A percentile compares a stretch with the other conserved stretches of the same genome.
These are phyloP conservation scores for Norana najaformis DNA, from an alignment of 2,888 invertebrate genomes.

Conservation along the genomic window DNA sequence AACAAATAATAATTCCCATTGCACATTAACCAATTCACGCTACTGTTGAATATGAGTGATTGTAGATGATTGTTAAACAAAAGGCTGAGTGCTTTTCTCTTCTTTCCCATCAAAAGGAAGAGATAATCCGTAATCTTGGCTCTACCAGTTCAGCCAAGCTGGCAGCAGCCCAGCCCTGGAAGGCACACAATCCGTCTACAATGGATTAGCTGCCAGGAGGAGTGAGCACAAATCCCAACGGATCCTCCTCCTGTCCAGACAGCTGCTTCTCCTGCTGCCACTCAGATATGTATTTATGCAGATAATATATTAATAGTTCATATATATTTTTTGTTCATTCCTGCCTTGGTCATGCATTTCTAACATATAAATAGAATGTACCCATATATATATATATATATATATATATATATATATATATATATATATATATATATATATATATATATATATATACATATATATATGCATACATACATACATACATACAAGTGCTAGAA, in stretches of 20 bases:
- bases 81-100: not conserved
- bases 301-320: not conserved
- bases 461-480: too few species aligned
- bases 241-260: not conserved
- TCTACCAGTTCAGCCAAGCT: not conserved
- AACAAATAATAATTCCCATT: not conserved
- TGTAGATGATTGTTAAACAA: not conserved
- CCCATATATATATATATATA: not conserved
- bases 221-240: not conserved
- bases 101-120: not conserved
- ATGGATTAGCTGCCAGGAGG: constrained; percentile 7
- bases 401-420: too few species aligned
- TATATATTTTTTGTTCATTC: constrained; percentile 5
- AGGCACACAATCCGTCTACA: not conserved
- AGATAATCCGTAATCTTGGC: not conserved
- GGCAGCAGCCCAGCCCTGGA: not conserved
- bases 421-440: too few species aligned
- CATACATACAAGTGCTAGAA: too few species aligned
- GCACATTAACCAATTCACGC: not conserved
- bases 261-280: not conserved
- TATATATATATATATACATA: too few species aligned
- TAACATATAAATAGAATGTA: not conserved
- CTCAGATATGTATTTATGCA: not conserved
- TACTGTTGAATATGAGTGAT: not conserved
- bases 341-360: not conserved